A percentile compares a stretch with the other conserved stretches of the same genome.
Evolutionary conservation across 1,140 invertebrate species (phyloP).

Genomic region (Neodiprion pinetum): DNA sequence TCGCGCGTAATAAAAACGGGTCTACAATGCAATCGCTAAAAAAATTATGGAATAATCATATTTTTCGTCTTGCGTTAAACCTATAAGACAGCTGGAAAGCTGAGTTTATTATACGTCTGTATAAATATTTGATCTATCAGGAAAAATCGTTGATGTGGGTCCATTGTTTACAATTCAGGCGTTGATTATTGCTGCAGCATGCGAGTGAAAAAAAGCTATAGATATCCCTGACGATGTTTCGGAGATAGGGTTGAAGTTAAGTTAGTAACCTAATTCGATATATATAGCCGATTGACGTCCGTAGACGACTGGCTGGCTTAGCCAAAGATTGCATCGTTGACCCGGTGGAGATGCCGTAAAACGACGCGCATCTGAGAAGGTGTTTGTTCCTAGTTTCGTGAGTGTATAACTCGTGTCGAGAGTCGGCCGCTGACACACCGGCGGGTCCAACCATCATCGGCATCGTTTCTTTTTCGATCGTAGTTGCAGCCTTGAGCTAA

Average conservation of each 20-base stretch:
- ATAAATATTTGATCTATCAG: too few relatives aligned
- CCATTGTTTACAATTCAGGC: neutral
- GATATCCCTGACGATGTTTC: neutral
- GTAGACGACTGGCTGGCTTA: slow-evolving; percentile 9
- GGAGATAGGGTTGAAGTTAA: slow-evolving; percentile 6
- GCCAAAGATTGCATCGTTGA: slow-evolving; percentile 15
- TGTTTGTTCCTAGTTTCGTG: neutral
- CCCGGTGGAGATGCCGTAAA: neutral
- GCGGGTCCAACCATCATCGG: neutral
- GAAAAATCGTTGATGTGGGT: too few relatives aligned
- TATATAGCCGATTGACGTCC: slow-evolving; percentile 15
- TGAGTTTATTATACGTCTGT: too few relatives aligned
- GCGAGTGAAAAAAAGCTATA: neutral
- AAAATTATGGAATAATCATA: too few relatives aligned
- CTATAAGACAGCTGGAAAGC: too few relatives aligned
- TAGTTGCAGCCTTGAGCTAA: too few relatives aligned
- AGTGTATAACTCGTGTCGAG: neutral
- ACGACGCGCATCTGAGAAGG: neutral
- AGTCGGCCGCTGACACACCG: neutral
- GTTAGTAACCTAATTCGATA: slow-evolving; percentile 12
- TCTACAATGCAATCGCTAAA: too few relatives aligned
- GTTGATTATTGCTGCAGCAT: neutral
- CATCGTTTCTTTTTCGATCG: neutral
- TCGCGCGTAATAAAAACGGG: too few relatives aligned
- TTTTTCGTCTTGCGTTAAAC: too few relatives aligned